These are phyloP conservation scores for Eupleurogrammus muticus DNA, from an alignment of 2,797 vertebrate genomes.

Conservation along the genomic window DNA sequence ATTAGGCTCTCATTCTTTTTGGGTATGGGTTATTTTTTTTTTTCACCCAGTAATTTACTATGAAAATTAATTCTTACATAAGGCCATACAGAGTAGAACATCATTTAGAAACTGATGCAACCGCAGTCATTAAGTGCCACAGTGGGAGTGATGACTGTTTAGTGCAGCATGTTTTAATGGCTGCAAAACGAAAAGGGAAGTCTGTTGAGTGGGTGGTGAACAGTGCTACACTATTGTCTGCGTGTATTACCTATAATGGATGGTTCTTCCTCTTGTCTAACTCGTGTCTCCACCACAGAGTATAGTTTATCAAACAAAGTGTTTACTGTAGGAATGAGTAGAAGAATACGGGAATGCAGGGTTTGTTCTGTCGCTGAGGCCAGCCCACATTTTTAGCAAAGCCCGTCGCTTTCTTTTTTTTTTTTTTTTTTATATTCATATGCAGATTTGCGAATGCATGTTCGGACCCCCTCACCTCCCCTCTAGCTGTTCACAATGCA, in stretches of 20 bases:
- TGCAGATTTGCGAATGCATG: conserved; percentile 69
- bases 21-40: conserved; percentile 20
- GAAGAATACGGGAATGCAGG: conserved; percentile 71
- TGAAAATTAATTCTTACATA: conserved; percentile 44
- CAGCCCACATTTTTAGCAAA: conserved; percentile 53
- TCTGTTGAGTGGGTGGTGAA: conserved; percentile 55
- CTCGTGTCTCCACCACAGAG: conserved; percentile 2
- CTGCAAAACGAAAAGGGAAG: conserved; percentile 53
- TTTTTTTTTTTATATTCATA: conserved; percentile 70
- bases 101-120: conserved; percentile 37
- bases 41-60: conserved; percentile 29
- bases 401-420: conserved; percentile 43
- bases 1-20: conserved; percentile 36
- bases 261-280: conserved; percentile 20
- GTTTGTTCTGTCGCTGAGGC: conserved; percentile 37
- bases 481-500: conserved; percentile 60
- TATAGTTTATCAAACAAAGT: conserved; percentile 7
- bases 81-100: conserved; percentile 21
- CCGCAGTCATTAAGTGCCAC: conserved; percentile 45
- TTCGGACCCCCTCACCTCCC: conserved; percentile 27
- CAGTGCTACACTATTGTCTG: conserved; percentile 34
- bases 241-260: conserved; percentile 40
- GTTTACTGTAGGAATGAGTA: conserved; percentile 72
- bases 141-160: conserved; percentile 52
- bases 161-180: conserved; percentile 62